These are phyloP conservation scores for Micromussa lordhowensis DNA, from an alignment of 92 coral and sea anemone genomes.

Conservation along the genomic window DNA sequence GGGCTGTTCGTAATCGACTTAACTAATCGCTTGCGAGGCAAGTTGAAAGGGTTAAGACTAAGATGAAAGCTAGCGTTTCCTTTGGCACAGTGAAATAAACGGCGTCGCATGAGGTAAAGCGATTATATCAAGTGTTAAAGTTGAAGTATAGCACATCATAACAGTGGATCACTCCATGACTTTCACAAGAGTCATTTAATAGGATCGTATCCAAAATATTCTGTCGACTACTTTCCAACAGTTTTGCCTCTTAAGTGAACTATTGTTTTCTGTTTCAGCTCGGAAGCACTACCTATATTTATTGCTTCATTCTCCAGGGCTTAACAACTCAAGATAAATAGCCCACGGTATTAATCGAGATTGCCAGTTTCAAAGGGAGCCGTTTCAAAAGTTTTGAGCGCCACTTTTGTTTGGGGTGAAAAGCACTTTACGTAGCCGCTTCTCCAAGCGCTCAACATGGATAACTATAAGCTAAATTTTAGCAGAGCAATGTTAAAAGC, in stretches of 20 bases:
- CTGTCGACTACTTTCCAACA: neutral
- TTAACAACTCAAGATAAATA: neutral
- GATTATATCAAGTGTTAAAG: constrained; percentile 15
- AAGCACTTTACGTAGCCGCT: constrained; percentile 8
- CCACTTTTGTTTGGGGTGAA: constrained; percentile 22
- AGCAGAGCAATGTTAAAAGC: constrained; percentile 60
- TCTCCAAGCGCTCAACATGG: constrained; percentile 4
- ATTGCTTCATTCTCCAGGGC: neutral
- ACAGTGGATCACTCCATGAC: neutral
- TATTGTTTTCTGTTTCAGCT: neutral
- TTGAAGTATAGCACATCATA: neutral
- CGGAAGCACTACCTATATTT: neutral
- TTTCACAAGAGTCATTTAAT: constrained; percentile 27
- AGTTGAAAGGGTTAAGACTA: neutral
- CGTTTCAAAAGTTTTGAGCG: neutral
- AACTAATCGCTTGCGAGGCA: neutral
- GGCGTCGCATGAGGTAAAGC: constrained; percentile 24
- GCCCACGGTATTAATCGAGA: neutral
- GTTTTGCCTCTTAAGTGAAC: neutral
- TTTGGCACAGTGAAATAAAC: neutral
- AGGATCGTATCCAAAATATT: neutral
- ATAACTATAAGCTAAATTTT: constrained; percentile 45
- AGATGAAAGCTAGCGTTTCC: constrained; percentile 4
- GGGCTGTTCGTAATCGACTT: neutral
- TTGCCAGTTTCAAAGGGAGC: neutral